Conservation (phyloP, 2,113 vertebrate genomes). For the Progne subis region DNA sequence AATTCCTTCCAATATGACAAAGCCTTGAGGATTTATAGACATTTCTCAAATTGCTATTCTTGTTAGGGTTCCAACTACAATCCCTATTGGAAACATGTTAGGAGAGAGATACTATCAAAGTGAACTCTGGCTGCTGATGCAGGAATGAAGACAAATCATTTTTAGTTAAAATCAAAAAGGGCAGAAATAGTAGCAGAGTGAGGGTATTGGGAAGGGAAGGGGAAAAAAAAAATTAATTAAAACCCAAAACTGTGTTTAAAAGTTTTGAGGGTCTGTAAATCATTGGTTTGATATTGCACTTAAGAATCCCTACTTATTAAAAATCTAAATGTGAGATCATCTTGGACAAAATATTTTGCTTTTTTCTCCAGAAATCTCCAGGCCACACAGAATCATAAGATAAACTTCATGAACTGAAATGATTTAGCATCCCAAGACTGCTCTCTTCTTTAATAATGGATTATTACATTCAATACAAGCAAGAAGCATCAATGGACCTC, state of each 20-base stretch:
- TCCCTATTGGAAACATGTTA: conserved; percentile 18
- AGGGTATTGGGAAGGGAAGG: too few species aligned
- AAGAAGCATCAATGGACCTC: neutral
- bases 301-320: neutral
- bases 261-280: neutral
- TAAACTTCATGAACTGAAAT: neutral
- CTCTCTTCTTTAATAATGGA: neutral
- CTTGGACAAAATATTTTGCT: neutral
- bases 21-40: conserved; percentile 55
- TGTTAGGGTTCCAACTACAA: conserved; percentile 17
- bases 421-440: neutral
- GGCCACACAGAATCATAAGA: neutral
- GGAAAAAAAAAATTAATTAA: neutral
- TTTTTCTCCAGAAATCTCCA: neutral
- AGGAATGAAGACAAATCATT: conserved; percentile 33
- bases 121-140: neutral
- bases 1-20: conserved; percentile 59
- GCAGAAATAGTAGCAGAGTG: neutral
- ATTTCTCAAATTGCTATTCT: conserved; percentile 50
- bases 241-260: neutral
- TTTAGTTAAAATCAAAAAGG: conserved; percentile 36
- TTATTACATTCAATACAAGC: neutral
- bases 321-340: neutral
- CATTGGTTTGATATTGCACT: neutral
- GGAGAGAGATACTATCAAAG: neutral